These are phyloP conservation scores for Campoletis raptor DNA, from an alignment of 2,888 invertebrate genomes.

Conservation along the genomic window DNA sequence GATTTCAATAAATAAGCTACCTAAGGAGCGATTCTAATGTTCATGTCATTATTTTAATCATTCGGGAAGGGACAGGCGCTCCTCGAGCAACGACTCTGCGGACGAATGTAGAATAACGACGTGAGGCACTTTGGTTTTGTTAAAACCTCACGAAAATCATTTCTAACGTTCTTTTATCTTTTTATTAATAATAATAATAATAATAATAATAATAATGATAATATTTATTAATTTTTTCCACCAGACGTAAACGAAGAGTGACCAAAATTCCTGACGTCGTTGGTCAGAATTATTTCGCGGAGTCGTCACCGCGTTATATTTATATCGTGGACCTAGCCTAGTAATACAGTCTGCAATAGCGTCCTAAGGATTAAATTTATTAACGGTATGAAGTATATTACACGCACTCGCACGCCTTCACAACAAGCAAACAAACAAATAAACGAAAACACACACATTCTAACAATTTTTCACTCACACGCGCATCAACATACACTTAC, in stretches of 20 bases:
- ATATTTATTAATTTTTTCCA: neutral
- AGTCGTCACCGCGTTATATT: conserved; percentile 78
- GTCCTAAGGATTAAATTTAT: conserved; percentile 80
- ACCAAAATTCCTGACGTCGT: conserved; percentile 47
- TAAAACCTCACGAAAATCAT: conserved; percentile 19
- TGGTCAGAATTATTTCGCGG: conserved; percentile 68
- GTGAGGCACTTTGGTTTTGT: conserved; percentile 49
- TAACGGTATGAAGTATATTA: conserved; percentile 81
- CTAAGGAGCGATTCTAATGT: conserved; percentile 81
- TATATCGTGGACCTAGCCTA: conserved; percentile 76
- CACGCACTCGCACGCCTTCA: conserved; percentile 81
- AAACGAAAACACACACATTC: conserved; percentile 72
- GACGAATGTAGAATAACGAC: conserved; percentile 71
- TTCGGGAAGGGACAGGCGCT: conserved; percentile 76
- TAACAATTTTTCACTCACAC: conserved; percentile 62
- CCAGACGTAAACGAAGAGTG: conserved; percentile 11
- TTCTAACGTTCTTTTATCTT: conserved; percentile 15
- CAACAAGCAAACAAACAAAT: conserved; percentile 70
- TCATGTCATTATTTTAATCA: conserved; percentile 55
- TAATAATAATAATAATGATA: neutral
- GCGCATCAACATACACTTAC: conserved; percentile 72
- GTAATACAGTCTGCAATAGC: conserved; percentile 84
- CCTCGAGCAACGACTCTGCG: conserved; percentile 78
- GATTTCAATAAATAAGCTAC: conserved; percentile 84
- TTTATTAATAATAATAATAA: neutral